phyloP scores from a whole-genome alignment of 1,140 invertebrate genomes.

The Acyrthosiphon pisum region DNA sequence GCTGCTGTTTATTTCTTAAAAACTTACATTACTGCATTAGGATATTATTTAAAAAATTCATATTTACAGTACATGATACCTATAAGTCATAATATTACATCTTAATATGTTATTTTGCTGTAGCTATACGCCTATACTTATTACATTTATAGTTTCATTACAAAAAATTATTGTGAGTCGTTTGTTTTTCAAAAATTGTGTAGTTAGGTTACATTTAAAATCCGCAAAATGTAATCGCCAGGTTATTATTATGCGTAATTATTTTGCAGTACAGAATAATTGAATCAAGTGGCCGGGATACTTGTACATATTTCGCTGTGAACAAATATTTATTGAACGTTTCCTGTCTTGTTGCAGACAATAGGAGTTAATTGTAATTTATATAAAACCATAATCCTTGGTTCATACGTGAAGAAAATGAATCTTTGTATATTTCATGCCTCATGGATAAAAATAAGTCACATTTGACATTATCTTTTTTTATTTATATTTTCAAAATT shows the following conservation, averaged over 20 bases:
- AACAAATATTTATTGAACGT: constrained; percentile 51
- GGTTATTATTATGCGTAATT: constrained; percentile 46
- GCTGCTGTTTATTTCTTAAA: background rate
- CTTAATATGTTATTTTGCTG: background rate
- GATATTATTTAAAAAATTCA: background rate
- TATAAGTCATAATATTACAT: background rate
- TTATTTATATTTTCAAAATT: background rate
- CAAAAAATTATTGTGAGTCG: background rate
- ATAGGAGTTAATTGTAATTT: constrained; percentile 48
- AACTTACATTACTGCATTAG: background rate
- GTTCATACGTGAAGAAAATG: background rate
- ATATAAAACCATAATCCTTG: constrained; percentile 10
- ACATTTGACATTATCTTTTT: background rate
- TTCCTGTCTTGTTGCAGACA: constrained; percentile 50
- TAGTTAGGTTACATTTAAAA: background rate
- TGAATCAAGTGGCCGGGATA: constrained; percentile 36
- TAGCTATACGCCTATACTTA: background rate
- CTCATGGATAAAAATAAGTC: background rate
- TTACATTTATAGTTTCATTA: background rate
- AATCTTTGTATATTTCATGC: background rate
- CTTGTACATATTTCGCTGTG: constrained; percentile 2
- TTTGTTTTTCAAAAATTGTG: background rate
- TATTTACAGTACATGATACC: no score
- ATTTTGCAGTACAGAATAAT: constrained; percentile 42
- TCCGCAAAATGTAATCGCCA: background rate